Percentiles rank a stretch among this genome's conserved stretches.
These are phyloP conservation scores for Ictalurus punctatus DNA, from an alignment of 2,113 vertebrate species.

Conservation along the genomic window DNA sequence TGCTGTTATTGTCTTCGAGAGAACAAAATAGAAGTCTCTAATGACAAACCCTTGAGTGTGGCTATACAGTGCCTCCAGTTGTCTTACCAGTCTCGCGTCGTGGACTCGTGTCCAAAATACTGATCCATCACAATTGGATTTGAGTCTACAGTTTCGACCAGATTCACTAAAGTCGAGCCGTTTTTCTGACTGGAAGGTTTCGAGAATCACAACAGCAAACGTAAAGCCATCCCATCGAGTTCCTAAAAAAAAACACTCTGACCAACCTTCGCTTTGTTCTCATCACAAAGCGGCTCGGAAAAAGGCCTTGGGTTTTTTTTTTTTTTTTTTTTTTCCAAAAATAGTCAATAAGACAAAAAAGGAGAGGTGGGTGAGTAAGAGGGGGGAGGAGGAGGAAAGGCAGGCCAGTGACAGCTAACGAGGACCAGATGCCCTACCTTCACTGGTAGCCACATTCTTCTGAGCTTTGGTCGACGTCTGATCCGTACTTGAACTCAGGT, in stretches of 20 bases:
- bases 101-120: background rate
- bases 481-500: conserved; percentile 91
- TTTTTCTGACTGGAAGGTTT: background rate
- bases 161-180: background rate
- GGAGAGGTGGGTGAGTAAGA: background rate
- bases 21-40: conserved; percentile 7
- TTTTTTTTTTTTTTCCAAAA: conserved; percentile 51
- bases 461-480: conserved; percentile 86
- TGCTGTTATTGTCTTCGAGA: conserved; percentile 19
- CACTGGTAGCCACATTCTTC: conserved; percentile 88
- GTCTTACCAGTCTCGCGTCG: background rate
- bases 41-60: background rate
- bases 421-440: conserved; percentile 82
- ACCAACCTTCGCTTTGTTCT: conserved; percentile 33
- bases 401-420: conserved; percentile 58
- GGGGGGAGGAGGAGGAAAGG: background rate
- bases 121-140: background rate
- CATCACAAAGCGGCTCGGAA: conserved; percentile 49
- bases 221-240: background rate
- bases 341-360: conserved; percentile 53
- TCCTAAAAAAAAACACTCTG: background rate
- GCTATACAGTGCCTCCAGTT: background rate
- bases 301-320: conserved; percentile 24
- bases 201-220: background rate
- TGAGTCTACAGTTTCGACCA: background rate